Base-by-base conservation (phyloP, 2,113 vertebrate genomes). In the Rhipidura dahli region DNA sequence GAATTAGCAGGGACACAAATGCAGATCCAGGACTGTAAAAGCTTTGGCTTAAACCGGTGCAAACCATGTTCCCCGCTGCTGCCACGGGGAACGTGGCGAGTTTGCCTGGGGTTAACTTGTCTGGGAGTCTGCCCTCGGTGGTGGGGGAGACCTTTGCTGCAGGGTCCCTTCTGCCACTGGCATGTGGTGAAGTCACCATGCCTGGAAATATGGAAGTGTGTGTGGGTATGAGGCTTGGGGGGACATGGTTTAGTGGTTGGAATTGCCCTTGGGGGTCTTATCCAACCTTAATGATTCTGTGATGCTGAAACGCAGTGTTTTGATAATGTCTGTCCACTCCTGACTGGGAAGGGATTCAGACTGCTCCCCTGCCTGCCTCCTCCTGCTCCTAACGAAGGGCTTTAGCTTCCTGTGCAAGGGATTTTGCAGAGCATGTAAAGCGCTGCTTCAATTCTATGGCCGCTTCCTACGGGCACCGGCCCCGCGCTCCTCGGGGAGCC, bases 31-130 rank as follows among this genome's bases (percentile, higher is more conserved):
- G 30, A 11, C 88, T 93, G 83, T 94, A 77, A 95, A 95, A 96
- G 83, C 94, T 96, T 90, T 86, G 93, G 92, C 93, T 95, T 96
- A 95, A 66, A 84, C 59, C 72, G 78, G 51, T 76, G 72, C 50
- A 86, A 93, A 80, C 82, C 4, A 0, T 9, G 53, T 4, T n/a
- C n/a, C n/a, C n/a, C n/a, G 73, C 31, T 11, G 27, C 69, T 57
- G 84, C 73, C 61, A 9, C 31, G 7, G 86, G 65, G 83, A 37
- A 7, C 1, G 30, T 1, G 0, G 7, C 0, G 0, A 14, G 47
- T 44, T 79, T 42, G 57, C 40, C 80, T 31, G 7, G 33, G 4
- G 22, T 33, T 60, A 7, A 1, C 59, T 15, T 23, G 45, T 44
- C 78, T 65, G 83, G 31, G 31, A 13, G 77, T 33, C 24, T 63